Evolutionary conservation across 2,113 vertebrate species (phyloP), one percentile per base, ranked within the genome.

Genomic region (Pollimyrus isidori): DNA sequence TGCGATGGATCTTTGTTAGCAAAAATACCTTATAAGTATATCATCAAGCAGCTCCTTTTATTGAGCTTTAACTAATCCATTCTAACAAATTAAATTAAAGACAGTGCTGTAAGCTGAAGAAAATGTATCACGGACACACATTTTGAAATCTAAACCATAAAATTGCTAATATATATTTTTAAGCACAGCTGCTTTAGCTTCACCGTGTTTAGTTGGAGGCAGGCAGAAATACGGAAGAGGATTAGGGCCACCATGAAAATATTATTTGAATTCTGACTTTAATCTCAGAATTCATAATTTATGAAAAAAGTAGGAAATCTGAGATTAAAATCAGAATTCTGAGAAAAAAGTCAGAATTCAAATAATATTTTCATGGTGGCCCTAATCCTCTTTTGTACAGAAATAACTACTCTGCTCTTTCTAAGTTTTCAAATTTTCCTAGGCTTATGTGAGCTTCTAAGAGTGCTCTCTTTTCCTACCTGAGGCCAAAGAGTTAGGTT

Each of bases 1-100:
- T 90, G 48, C 90, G 88, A 92, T 91, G 90, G 73, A 88, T 89
- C 52, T 92, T 93, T 92, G 88, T 69, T n/a, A 9, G 39, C 52
- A 58, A 48, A 89, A 80, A 86, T 90, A 53, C 26, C 49, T 86
- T 53, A 30, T 52, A 50, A 86, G 53, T 76, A 62, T 69, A 88
- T 90, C 85, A 89, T 0, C 42, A 88, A 2, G 89, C 91, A 93
- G 89, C 92, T 93, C 92, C 62, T 19, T 50, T 86, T 91, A 90
- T 87, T 86, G 50, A 88, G 89, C 86, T 62, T 62, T 87, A 26
- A 85, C 85, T 3, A 26, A 89, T 69, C 19, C 88, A 85, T 58
- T 91, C 91, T 93, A 90, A 90, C 39, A 6, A 35, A 48, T 52
- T 46, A 91, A 91, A 90, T 89, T 86, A 90, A 90, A 73, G 56